Conservation (phyloP, 35 echinoderm and acorn worm genomes). For the Ophioderma brevispina region DNA sequence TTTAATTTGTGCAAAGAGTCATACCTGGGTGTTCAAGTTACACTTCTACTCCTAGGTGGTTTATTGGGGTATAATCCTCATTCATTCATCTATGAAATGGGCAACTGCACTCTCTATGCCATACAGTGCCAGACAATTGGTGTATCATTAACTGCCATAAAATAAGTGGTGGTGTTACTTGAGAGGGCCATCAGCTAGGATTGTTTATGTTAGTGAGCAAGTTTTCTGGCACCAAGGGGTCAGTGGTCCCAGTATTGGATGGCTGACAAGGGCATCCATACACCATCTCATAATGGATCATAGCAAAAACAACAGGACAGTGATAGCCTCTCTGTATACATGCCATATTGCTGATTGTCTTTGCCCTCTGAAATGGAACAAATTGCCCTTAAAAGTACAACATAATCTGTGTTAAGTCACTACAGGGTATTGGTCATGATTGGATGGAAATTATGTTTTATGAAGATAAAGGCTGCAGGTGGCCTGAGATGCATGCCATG, state of each 20-base stretch:
- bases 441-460: too few species aligned
- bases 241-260: conserved; percentile 3
- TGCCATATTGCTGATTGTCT: background rate
- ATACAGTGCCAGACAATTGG: background rate
- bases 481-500: too few species aligned
- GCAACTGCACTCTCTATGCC: too few species aligned
- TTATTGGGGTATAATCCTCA: background rate
- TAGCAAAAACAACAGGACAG: too few species aligned
- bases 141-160: background rate
- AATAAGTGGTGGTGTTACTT: background rate
- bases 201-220: background rate
- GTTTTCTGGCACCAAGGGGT: conserved; percentile 6
- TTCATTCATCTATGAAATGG: too few species aligned
- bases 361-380: background rate
- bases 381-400: background rate
- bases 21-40: background rate
- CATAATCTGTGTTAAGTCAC: too few species aligned
- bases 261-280: background rate
- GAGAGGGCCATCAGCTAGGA: background rate
- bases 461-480: too few species aligned
- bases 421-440: too few species aligned
- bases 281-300: background rate
- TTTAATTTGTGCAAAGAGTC: conserved; percentile 11
- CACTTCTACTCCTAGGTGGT: background rate
- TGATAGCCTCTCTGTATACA: background rate